Conservation (phyloP, 2,113 vertebrate genomes). For the Oreochromis tanganicae region DNA sequence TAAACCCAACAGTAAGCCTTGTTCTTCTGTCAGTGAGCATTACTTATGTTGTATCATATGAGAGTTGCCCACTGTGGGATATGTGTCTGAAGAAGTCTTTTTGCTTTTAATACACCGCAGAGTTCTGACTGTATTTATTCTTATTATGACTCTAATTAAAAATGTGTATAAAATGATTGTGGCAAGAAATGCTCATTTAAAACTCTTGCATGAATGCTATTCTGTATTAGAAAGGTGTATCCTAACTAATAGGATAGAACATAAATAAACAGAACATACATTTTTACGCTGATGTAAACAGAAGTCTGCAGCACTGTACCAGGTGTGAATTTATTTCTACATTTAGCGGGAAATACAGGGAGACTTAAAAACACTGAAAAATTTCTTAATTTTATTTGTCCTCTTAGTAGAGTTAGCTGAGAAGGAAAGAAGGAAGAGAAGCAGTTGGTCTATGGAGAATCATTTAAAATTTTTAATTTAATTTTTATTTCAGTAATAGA, state of each 20-base stretch:
- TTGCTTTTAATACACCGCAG: not conserved
- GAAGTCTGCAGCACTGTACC: not conserved
- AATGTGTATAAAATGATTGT: not conserved
- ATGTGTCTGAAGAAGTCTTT: not conserved
- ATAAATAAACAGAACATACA: not conserved
- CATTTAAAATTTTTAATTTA: not conserved
- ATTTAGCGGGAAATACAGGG: not conserved
- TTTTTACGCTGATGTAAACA: not conserved
- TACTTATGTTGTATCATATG: not conserved
- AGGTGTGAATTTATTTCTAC: not conserved
- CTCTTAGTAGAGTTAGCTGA: not conserved
- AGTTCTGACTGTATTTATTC: not conserved
- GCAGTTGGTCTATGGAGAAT: not conserved
- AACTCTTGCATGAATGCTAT: not conserved
- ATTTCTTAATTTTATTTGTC: not conserved
- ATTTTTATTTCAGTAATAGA: not conserved
- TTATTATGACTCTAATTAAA: not conserved
- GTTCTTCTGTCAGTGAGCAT: conserved; percentile 1
- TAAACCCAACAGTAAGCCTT: not conserved
- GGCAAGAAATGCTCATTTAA: not conserved
- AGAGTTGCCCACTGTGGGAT: not conserved
- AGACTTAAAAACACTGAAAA: not conserved
- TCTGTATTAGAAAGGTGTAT: not conserved
- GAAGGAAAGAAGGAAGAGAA: not conserved
- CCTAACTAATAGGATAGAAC: not conserved